Conservation (phyloP, 1,140 invertebrate species). For the Zaprionus taronus region DNA sequence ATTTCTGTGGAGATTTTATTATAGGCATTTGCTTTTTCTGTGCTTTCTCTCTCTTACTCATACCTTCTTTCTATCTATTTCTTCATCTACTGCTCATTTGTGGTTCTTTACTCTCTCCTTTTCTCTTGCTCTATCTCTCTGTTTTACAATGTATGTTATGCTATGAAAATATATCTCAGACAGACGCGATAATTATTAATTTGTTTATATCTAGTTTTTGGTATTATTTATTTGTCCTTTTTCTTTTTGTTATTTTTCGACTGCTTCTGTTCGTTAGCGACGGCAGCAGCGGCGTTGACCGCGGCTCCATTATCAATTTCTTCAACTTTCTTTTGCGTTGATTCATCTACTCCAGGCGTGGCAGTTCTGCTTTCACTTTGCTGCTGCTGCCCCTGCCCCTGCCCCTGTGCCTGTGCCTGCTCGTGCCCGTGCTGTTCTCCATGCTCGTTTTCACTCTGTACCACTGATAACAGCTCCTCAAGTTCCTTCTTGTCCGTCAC, state of each 20-base stretch:
- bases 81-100: not conserved
- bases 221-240: slow-evolving; percentile 60
- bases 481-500: slow-evolving; percentile 20
- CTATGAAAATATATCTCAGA: slow-evolving; percentile 32
- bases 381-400: not conserved
- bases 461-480: not conserved
- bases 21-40: slow-evolving; percentile 10
- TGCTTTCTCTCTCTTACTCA: not conserved
- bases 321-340: not conserved
- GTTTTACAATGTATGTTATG: slow-evolving; percentile 3
- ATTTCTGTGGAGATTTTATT: slow-evolving; percentile 50
- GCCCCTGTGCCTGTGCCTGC: not conserved
- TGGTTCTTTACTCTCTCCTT: not conserved
- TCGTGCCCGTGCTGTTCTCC: slow-evolving; percentile 41
- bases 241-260: slow-evolving; percentile 34
- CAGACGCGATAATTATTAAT: slow-evolving; percentile 17
- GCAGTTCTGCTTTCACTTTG: not conserved
- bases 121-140: not conserved
- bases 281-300: not conserved
- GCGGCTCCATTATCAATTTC: not conserved
- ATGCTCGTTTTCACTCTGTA: slow-evolving; percentile 40
- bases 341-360: not conserved
- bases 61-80: not conserved
- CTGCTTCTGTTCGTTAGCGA: not conserved
- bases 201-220: slow-evolving; percentile 63